Percentiles rank a stretch among this genome's conserved stretches.
Conservation (phyloP, 37 sponge, comb jelly and placozoan genomes). For the Spongia lamella region DNA sequence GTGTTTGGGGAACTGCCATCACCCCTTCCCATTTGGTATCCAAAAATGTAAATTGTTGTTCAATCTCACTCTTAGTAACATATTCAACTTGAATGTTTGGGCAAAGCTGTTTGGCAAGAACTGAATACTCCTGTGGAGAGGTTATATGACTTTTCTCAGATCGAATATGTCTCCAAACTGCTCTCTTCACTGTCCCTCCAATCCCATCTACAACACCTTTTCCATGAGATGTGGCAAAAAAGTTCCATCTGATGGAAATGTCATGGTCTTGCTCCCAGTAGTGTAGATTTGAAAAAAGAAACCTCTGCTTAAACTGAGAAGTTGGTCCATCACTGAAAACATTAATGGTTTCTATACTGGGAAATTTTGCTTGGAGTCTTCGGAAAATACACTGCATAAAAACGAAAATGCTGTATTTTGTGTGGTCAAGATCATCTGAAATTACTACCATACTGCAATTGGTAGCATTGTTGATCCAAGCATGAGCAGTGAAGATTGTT, state of each 20-base stretch:
- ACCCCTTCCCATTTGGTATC: conserved; percentile 23
- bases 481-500: conserved; percentile 45
- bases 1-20: conserved; percentile 24
- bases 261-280: conserved; percentile 35
- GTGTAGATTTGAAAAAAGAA: conserved; percentile 34
- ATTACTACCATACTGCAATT: conserved; percentile 20
- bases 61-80: conserved; percentile 5
- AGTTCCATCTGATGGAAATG: conserved; percentile 23
- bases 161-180: conserved; percentile 35
- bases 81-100: conserved; percentile 18
- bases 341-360: conserved; percentile 25
- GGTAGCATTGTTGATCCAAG: conserved; percentile 19
- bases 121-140: conserved; percentile 30
- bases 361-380: conserved; percentile 15
- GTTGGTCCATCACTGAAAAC: conserved; percentile 43
- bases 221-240: conserved; percentile 43
- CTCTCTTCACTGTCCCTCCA: conserved; percentile 40
- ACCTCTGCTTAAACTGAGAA: conserved; percentile 50
- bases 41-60: neutral
- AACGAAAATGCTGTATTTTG: conserved; percentile 33
- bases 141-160: conserved; percentile 10
- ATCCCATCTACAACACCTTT: conserved; percentile 38
- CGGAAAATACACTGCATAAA: conserved; percentile 39
- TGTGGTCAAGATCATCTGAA: conserved; percentile 41
- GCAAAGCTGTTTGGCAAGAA: neutral